A percentile compares a stretch with the other conserved stretches of the same genome.
phyloP scores from a whole-genome alignment of 2,113 vertebrate species.

The Lagenorhynchus albirostris region DNA sequence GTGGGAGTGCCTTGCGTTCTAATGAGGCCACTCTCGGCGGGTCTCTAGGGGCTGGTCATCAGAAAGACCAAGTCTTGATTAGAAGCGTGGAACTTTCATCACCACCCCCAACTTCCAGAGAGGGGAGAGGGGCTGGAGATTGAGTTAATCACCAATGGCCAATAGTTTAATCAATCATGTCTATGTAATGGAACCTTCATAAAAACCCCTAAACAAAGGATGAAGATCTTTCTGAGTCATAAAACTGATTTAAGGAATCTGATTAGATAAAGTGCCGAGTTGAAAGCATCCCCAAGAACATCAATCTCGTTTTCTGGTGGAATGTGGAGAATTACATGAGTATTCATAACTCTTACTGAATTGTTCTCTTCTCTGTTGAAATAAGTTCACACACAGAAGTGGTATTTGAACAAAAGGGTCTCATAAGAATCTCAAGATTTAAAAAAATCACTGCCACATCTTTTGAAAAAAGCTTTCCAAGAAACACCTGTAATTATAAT shows the following conservation, averaged over 20 bases:
- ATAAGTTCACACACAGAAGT: not conserved
- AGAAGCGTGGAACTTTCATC: not conserved
- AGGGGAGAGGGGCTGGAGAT: too few relatives aligned
- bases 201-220: not conserved
- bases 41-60: not conserved
- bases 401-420: not conserved
- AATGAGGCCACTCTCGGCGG: not conserved
- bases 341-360: not conserved
- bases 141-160: not conserved
- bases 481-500: not conserved
- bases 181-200: not conserved
- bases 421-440: not conserved
- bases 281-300: not conserved
- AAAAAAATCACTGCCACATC: not conserved
- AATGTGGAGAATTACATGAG: not conserved
- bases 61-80: not conserved
- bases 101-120: not conserved
- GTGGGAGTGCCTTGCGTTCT: not conserved
- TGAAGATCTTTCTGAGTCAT: not conserved
- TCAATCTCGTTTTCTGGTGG: conserved; percentile 8
- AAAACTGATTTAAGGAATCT: not conserved
- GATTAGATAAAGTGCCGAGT: not conserved
- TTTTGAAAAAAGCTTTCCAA: not conserved
- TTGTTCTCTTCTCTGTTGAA: not conserved
- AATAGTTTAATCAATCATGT: not conserved